These are phyloP conservation scores for Patiria miniata DNA, from an alignment of 35 echinoderm and acorn worm genomes.

Conservation along the genomic window DNA sequence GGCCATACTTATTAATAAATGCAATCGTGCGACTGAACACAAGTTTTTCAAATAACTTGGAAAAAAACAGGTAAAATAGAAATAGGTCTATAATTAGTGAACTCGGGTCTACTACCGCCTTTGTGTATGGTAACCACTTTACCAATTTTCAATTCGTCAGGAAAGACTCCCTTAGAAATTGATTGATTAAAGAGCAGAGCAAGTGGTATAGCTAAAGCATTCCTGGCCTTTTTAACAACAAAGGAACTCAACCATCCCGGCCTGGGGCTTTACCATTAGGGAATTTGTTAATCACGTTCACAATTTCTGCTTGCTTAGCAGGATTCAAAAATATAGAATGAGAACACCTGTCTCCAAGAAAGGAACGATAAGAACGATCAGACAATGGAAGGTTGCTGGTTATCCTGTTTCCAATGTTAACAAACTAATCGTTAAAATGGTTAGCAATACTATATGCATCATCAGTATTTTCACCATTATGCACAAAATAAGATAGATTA, in stretches of 20 bases:
- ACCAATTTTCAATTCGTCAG: no score
- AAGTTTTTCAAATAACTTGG: no score
- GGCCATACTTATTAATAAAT: slow-evolving; percentile 1
- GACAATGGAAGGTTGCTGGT: slow-evolving; percentile 2
- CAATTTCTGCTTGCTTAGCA: not conserved
- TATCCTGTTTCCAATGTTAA: not conserved
- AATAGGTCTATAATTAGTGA: no score
- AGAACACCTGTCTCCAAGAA: not conserved
- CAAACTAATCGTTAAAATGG: not conserved
- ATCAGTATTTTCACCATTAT: slow-evolving; percentile 5
- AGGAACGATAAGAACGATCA: slow-evolving; percentile 7
- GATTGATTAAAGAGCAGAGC: slow-evolving; percentile 4
- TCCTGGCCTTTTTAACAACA: slow-evolving; percentile 9
- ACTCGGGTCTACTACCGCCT: no score
- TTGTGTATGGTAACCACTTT: no score
- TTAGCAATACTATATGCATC: not conserved
- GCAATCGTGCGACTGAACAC: not conserved
- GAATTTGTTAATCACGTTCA: not conserved
- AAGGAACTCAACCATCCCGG: not conserved
- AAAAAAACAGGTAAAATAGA: no score
- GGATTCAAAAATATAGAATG: not conserved
- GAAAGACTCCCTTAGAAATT: no score
- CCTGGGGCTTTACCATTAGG: slow-evolving; percentile 17
- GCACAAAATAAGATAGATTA: not conserved
- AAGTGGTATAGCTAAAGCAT: slow-evolving; percentile 8